Base-by-base conservation (phyloP, 2,797 vertebrate species). In the Rhodeus uyekii region DNA sequence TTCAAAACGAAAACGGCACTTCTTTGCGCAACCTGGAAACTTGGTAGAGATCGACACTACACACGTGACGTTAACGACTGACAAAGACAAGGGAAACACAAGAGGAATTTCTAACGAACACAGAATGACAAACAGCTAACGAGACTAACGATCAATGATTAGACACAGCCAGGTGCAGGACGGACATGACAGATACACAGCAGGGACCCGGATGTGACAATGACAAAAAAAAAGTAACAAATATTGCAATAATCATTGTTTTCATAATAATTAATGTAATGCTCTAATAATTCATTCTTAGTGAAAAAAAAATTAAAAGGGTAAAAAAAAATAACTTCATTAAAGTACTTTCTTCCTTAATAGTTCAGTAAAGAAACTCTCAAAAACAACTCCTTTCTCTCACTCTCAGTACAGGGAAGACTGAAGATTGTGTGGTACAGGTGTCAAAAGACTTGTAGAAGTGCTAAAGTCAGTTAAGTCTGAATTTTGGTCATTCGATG, bases 361-460 rank as follows among this genome's bases (percentile, higher is more conserved):
- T 46, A 4, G 27, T 16, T 22, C 34, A 8, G 22, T 18, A 14
- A 81, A 39, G 10, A 63, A 81, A 12, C 42, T 39, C 27, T 60
- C 19, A 36, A 38, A 61, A 29, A 24, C 22, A 19, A 34, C 32
- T 36, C 12, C 3, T 14, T 32, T 53, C n/a, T 27, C 53, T 6
- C 8, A 0, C 19, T 73, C 36, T 71, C 16, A 42, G 58, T 67
- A 34, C 34, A 75, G 24, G n/a, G 36, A 72, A 22, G 44, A 44
- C 16, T 24, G 53, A 44, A 78, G 44, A 53, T n/a, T 69, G 60
- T 81, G 50, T 61, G 78, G 65, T 74, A 69, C 50, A 71, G 27
- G 63, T 76, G 75, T 65, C 78, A 64, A 86, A 76, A 81, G 63
- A 55, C 53, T 69, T n/a, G n/a, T n/a, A n/a, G n/a, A n/a, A n/a